These are phyloP conservation scores for Noctua janthina DNA, from an alignment of 2,888 invertebrate genomes.

Conservation along the genomic window DNA sequence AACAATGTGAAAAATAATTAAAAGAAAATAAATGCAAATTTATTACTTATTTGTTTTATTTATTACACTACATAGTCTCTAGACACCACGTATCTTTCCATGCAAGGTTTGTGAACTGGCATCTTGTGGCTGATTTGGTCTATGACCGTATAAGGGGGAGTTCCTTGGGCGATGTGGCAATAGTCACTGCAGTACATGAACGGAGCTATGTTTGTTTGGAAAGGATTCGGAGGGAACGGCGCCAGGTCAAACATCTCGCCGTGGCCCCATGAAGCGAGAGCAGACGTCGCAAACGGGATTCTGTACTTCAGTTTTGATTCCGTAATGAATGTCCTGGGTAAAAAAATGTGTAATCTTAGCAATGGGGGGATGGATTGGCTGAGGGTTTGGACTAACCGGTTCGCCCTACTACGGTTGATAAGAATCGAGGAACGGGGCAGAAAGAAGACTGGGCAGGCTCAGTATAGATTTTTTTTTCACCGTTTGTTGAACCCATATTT, in stretches of 20 bases:
- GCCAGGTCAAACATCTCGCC: conserved; percentile 83
- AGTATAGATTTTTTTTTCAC: background rate
- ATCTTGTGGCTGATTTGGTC: conserved; percentile 78
- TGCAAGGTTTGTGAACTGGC: conserved; percentile 76
- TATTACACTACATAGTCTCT: conserved; percentile 68
- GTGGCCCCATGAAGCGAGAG: conserved; percentile 81
- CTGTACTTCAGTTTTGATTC: conserved; percentile 84
- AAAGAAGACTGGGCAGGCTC: background rate
- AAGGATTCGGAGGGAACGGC: conserved; percentile 85
- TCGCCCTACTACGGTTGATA: background rate
- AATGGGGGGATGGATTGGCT: background rate
- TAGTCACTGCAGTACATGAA: conserved; percentile 89
- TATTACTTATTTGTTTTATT: conserved; percentile 34
- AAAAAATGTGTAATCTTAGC: conserved; percentile 1
- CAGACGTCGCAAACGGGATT: conserved; percentile 78
- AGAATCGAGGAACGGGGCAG: background rate
- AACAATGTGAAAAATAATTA: background rate
- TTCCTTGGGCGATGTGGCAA: conserved; percentile 84
- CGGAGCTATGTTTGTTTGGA: conserved; percentile 85
- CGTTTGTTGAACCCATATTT: background rate
- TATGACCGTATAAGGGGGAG: conserved; percentile 81
- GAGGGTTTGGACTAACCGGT: too few relatives aligned
- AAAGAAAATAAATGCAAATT: conserved; percentile 20
- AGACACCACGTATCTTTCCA: conserved; percentile 78
- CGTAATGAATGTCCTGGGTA: conserved; percentile 82